Evolutionary conservation across 2,113 vertebrate genomes (phyloP).

Genomic region (Apodemus speciosus): DNA sequence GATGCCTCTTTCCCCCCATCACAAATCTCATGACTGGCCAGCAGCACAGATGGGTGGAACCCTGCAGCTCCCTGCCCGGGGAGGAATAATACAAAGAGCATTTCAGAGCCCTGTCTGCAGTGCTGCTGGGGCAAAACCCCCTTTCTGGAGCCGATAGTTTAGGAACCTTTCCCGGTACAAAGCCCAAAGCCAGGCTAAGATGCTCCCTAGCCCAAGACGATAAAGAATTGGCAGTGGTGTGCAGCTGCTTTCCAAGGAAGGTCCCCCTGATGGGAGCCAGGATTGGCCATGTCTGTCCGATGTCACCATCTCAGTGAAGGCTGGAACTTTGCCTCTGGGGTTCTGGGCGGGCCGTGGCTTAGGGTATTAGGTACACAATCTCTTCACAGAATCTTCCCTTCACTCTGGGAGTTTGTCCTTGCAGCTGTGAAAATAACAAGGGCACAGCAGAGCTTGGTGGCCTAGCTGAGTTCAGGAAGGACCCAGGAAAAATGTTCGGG

Average conservation of each 20-base stretch:
- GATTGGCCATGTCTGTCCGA: conserved; percentile 37
- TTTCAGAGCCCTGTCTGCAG: not conserved
- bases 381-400: conserved; percentile 80
- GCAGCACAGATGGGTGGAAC: too few relatives aligned
- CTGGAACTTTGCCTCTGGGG: not conserved
- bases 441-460: conserved; percentile 83
- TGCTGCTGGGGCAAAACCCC: rapidly evolving
- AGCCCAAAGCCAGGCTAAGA: conserved; percentile 17
- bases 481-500: not conserved
- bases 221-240: not conserved
- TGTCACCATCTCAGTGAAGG: not conserved
- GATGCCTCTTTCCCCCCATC: not conserved
- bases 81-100: not conserved
- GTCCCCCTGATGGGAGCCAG: not conserved
- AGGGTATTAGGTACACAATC: conserved; percentile 36
- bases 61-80: not conserved
- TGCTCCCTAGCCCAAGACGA: not conserved
- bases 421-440: conserved; percentile 88
- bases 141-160: not conserved
- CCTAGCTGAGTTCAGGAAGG: conserved; percentile 51
- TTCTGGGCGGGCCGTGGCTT: conserved; percentile 11
- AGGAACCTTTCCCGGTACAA: not conserved
- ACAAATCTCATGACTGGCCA: not conserved
- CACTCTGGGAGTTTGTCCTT: conserved; percentile 81
- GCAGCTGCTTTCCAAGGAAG: not conserved